phyloP scores from a whole-genome alignment of 2,888 invertebrate species.

The Antheraea yamamai region DNA sequence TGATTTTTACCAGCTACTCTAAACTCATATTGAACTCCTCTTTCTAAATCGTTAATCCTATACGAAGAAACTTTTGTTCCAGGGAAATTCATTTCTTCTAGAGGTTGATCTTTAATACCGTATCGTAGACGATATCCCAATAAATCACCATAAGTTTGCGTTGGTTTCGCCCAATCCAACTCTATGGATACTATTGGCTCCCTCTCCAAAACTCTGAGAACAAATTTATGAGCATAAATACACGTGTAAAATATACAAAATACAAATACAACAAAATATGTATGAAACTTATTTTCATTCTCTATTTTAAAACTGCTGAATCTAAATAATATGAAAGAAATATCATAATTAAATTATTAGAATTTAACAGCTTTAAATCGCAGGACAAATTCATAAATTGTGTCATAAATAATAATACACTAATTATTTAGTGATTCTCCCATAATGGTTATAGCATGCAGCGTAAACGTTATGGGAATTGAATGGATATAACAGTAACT shows the following conservation, averaged over 20 bases:
- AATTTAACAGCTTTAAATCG: neutral
- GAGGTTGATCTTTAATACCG: constrained; percentile 91
- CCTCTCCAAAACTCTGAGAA: constrained; percentile 88
- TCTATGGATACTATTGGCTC: constrained; percentile 94
- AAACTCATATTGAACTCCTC: constrained; percentile 98
- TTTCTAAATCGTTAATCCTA: constrained; percentile 90
- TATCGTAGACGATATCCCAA: constrained; percentile 93
- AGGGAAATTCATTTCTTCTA: constrained; percentile 87
- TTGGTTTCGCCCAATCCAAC: constrained; percentile 95
- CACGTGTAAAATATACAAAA: neutral
- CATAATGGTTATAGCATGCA: neutral
- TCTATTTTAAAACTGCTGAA: neutral
- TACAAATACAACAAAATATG: neutral
- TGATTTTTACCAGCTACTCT: constrained; percentile 97
- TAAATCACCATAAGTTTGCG: constrained; percentile 93
- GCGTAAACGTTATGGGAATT: constrained; percentile 9
- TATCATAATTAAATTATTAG: neutral
- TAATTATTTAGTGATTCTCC: neutral
- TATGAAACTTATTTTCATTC: neutral
- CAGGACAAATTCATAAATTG: neutral
- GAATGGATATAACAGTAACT: constrained; percentile 39
- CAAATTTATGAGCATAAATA: neutral
- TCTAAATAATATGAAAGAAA: neutral
- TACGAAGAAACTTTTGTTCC: constrained; percentile 86
- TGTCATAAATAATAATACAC: neutral